Conservation (phyloP, 2,113 vertebrate species). For the Fregetta grallaria region DNA sequence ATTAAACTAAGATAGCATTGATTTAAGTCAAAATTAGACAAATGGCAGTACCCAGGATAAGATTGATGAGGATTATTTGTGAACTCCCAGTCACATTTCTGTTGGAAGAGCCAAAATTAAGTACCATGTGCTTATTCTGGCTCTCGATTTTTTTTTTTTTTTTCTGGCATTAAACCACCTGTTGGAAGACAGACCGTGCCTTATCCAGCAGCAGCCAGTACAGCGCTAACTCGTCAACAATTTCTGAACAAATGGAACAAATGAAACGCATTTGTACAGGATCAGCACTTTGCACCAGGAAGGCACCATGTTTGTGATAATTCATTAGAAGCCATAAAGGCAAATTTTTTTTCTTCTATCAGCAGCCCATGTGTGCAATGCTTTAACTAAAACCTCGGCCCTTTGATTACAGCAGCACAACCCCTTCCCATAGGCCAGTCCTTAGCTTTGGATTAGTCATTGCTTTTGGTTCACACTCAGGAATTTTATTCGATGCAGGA, state of each 20-base stretch:
- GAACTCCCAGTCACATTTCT: not conserved
- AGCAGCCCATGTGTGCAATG: not conserved
- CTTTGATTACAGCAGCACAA: slow-evolving; percentile 6
- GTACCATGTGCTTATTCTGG: not conserved
- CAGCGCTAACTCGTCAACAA: not conserved
- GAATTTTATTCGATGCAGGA: not conserved
- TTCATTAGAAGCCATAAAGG: not conserved
- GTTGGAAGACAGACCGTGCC: not conserved
- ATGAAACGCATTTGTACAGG: not conserved
- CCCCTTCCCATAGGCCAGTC: not conserved
- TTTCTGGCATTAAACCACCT: slow-evolving; percentile 43
- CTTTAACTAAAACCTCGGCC: not conserved
- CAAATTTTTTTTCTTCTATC: not conserved
- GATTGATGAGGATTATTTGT: slow-evolving; percentile 6
- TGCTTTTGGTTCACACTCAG: slow-evolving; percentile 14
- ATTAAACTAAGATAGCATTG: slow-evolving; percentile 13
- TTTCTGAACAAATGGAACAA: slow-evolving; percentile 2
- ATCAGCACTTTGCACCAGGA: slow-evolving; percentile 40
- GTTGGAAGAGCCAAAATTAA: not conserved
- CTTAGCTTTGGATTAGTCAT: slow-evolving; percentile 9
- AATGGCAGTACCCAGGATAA: not conserved
- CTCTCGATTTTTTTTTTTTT: not conserved
- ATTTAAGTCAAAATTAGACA: slow-evolving; percentile 29
- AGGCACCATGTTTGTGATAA: not conserved
- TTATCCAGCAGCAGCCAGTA: not conserved